These are phyloP conservation scores for Chionomys nivalis DNA, from an alignment of 2,113 vertebrate species.

Conservation along the genomic window DNA sequence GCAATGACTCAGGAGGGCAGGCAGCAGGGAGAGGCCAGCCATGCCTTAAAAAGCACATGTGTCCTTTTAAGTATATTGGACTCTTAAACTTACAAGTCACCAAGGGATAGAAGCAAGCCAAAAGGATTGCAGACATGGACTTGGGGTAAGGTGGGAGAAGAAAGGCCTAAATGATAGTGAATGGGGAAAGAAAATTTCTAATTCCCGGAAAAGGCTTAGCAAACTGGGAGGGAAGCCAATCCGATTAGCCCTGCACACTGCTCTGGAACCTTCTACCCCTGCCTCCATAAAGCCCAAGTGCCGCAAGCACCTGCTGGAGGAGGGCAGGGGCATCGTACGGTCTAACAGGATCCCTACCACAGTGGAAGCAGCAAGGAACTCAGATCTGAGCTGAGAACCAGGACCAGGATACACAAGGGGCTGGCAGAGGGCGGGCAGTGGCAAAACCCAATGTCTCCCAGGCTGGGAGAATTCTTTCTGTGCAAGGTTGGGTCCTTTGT, in stretches of 20 bases:
- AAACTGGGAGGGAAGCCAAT: neutral
- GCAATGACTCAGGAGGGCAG: slow-evolving; percentile 65
- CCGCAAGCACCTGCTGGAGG: neutral
- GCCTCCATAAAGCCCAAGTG: neutral
- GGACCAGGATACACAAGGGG: neutral
- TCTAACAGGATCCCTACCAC: neutral
- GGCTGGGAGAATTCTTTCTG: neutral
- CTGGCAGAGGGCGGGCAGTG: neutral
- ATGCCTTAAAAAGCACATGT: neutral
- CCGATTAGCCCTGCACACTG: neutral
- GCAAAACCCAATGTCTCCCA: neutral
- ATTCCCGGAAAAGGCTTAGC: neutral
- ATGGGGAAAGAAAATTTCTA: neutral
- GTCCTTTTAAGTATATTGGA: slow-evolving; percentile 44
- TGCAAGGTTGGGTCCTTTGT: neutral
- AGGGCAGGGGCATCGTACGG: rapidly evolving
- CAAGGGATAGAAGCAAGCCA: neutral
- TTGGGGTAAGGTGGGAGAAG: neutral
- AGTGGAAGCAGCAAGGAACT: neutral
- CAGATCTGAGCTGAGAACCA: neutral
- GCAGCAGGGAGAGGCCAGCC: neutral
- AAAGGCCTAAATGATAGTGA: neutral
- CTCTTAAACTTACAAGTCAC: slow-evolving; percentile 22
- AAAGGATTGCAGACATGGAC: neutral
- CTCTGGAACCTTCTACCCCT: neutral